Percentiles rank a stretch among this genome's conserved stretches.
phyloP scores from a whole-genome alignment of 2,888 invertebrate species.

The Tineola bisselliella region DNA sequence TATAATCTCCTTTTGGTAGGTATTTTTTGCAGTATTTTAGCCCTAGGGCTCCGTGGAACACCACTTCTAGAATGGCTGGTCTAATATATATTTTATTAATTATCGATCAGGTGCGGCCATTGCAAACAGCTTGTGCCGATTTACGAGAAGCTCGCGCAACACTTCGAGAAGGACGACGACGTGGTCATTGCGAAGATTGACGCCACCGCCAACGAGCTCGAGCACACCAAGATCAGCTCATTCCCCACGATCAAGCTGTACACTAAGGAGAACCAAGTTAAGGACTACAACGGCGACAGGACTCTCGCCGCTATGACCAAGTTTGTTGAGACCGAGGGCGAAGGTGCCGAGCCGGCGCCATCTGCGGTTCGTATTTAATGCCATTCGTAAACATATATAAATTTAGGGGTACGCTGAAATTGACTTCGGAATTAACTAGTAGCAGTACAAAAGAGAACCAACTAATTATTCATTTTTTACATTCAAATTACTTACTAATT shows the following conservation, averaged over 20 bases:
- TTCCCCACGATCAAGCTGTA: constrained; percentile 96
- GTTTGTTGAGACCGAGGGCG: constrained; percentile 93
- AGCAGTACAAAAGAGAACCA: too few relatives aligned
- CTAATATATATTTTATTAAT: too few relatives aligned
- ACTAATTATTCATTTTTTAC: too few relatives aligned
- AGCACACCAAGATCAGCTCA: constrained; percentile 92
- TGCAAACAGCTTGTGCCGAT: constrained; percentile 98
- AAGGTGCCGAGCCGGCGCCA: constrained; percentile 75
- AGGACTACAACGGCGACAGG: constrained; percentile 93
- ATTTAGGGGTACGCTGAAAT: too few relatives aligned
- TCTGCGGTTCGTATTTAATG: constrained; percentile 60
- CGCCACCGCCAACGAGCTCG: constrained; percentile 96
- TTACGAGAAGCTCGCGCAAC: constrained; percentile 95
- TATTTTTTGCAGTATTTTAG: too few relatives aligned
- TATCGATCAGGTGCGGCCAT: constrained; percentile 79
- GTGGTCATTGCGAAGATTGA: constrained; percentile 98
- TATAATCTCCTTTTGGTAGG: too few relatives aligned
- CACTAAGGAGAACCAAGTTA: constrained; percentile 90
- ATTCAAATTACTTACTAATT: too few relatives aligned
- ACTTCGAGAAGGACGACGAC: constrained; percentile 83
- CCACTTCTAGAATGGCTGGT: too few relatives aligned
- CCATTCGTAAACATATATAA: too few relatives aligned
- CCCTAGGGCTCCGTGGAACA: too few relatives aligned
- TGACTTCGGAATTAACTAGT: too few relatives aligned
- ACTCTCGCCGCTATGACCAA: constrained; percentile 92